Evolutionary conservation across 2,888 invertebrate genomes (phyloP).

Genomic region (Mesoligia furuncula): DNA sequence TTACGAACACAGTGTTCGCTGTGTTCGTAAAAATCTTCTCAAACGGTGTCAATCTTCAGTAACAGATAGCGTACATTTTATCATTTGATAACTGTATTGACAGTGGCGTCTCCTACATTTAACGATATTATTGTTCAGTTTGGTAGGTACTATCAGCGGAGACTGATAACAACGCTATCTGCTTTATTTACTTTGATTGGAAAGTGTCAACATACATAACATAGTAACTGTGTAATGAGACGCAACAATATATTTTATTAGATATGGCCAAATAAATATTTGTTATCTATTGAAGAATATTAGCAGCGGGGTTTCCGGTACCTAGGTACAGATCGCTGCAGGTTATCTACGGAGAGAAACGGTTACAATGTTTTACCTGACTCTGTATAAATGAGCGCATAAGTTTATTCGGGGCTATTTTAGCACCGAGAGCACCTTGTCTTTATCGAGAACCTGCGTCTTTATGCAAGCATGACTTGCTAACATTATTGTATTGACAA

Average conservation of each 20-base stretch:
- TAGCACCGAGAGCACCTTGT: not conserved
- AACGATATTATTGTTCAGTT: not conserved
- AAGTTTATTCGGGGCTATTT: not conserved
- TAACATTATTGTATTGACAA: not conserved
- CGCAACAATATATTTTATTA: not conserved
- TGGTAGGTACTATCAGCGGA: not conserved
- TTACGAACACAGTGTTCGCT: no score
- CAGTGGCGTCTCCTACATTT: not conserved
- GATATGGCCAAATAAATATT: not conserved
- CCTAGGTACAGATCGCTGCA: not conserved
- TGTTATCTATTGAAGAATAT: not conserved
- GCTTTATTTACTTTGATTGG: constrained; percentile 16
- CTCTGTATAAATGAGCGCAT: not conserved
- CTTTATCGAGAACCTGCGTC: not conserved
- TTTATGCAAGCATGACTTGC: not conserved
- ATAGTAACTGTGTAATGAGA: not conserved
- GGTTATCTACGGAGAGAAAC: not conserved
- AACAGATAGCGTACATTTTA: constrained; percentile 13
- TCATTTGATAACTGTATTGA: constrained; percentile 19
- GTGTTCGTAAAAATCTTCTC: no score
- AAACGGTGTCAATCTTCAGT: not conserved
- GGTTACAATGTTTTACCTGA: not conserved
- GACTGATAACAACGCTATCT: constrained; percentile 15
- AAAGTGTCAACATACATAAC: not conserved
- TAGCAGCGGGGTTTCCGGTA: no score